A percentile compares a stretch with the other conserved stretches of the same genome.
phyloP scores from a whole-genome alignment of 2,888 invertebrate genomes.

The Nemurella pictetii region DNA sequence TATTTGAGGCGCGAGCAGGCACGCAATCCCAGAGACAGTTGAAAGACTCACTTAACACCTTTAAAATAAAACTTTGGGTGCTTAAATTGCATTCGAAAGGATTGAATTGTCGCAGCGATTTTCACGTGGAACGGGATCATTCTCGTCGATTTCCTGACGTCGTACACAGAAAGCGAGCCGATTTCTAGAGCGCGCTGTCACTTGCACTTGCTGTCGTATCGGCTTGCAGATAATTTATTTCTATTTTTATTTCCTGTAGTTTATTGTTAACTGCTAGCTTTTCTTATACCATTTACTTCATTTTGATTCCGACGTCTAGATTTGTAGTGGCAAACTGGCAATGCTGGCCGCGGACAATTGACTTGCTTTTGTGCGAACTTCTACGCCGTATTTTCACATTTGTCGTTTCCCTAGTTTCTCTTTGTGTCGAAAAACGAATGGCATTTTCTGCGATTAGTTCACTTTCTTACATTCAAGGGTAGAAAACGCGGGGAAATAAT shows the following conservation, averaged over 20 bases:
- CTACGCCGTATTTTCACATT: conserved; percentile 29
- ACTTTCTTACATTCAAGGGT: conserved; percentile 18
- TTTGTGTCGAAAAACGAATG: conserved; percentile 31
- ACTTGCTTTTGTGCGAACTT: conserved; percentile 24
- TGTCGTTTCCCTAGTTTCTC: conserved; percentile 26
- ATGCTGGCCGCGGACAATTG: conserved; percentile 26
- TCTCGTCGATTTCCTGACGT: background rate
- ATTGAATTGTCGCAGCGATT: background rate
- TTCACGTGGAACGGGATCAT: background rate
- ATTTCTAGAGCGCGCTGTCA: background rate
- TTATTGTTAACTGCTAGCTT: conserved; percentile 11
- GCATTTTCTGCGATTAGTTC: conserved; percentile 26
- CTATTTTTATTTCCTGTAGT: conserved; percentile 9
- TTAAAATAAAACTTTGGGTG: background rate
- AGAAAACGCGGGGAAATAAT: conserved; percentile 7
- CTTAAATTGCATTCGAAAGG: background rate
- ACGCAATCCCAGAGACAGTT: background rate
- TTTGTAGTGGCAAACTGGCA: conserved; percentile 15
- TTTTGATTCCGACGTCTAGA: conserved; percentile 25
- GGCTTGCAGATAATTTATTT: conserved; percentile 15
- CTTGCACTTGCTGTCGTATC: conserved; percentile 20
- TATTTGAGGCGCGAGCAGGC: background rate
- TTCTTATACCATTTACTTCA: conserved; percentile 26
- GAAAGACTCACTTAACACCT: background rate
- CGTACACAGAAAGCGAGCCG: background rate